phyloP scores from a whole-genome alignment of 2,797 vertebrate genomes.

The Babyrousa celebensis region DNA sequence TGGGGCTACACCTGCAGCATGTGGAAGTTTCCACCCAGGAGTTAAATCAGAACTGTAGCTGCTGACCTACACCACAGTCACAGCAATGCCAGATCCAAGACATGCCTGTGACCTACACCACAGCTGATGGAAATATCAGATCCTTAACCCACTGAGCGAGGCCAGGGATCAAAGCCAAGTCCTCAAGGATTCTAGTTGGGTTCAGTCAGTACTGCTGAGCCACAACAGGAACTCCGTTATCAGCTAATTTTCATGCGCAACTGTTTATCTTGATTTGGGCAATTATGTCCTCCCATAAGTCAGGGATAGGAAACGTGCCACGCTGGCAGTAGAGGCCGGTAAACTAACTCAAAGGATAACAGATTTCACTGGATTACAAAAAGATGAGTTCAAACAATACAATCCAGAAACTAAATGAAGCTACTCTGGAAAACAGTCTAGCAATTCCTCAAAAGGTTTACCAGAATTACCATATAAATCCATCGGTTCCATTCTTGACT shows the following conservation, averaged over 20 bases:
- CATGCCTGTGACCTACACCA: too few species aligned
- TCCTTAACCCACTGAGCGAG: too few species aligned
- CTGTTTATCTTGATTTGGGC: neutral
- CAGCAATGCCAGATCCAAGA: too few species aligned
- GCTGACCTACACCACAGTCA: too few species aligned
- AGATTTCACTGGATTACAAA: slow-evolving; percentile 22
- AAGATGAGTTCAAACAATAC: neutral
- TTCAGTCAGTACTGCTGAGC: too few species aligned
- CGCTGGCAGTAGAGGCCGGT: neutral
- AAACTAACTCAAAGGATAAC: slow-evolving; percentile 46
- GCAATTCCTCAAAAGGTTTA: slow-evolving; percentile 20
- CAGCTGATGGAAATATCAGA: too few species aligned
- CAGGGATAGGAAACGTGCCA: neutral
- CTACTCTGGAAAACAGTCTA: slow-evolving; percentile 18
- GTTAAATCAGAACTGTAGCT: too few species aligned
- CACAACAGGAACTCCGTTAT: too few species aligned
- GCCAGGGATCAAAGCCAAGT: too few species aligned
- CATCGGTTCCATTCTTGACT: neutral
- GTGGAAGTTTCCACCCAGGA: too few species aligned
- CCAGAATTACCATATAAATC: neutral
- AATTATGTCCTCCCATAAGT: neutral
- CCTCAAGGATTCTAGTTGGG: too few species aligned
- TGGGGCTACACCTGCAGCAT: too few species aligned
- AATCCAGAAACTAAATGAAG: neutral
- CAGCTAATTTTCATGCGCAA: neutral